Percentiles rank a stretch among this genome's conserved stretches.
Evolutionary conservation across 2,113 vertebrate genomes (phyloP).

Genomic region (Cololabis saira): DNA sequence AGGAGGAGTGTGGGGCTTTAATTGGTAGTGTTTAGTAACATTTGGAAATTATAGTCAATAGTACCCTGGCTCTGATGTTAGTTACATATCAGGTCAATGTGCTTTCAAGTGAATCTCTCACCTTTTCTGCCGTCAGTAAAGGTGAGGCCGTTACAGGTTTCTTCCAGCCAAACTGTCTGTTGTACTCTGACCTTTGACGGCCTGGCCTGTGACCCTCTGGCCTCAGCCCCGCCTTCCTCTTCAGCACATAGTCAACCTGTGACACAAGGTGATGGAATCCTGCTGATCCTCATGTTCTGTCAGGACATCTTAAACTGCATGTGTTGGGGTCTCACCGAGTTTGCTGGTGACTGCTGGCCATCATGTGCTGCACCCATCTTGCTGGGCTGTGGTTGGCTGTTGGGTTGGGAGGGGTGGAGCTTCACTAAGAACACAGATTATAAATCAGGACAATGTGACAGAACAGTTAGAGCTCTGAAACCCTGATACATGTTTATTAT

Average conservation of each 20-base stretch:
- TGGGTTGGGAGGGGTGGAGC: constrained; percentile 13
- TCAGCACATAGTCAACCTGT: constrained; percentile 26
- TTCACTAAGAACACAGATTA: constrained; percentile 35
- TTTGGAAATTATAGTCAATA: too few species aligned
- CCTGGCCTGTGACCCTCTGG: constrained; percentile 26
- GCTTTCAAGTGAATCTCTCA: constrained; percentile 1
- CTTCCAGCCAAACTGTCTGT: constrained; percentile 55
- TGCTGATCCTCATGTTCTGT: background rate
- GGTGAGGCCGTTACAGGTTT: constrained; percentile 44
- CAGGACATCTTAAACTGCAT: too few species aligned
- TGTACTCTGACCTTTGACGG: constrained; percentile 53
- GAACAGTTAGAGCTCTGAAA: background rate
- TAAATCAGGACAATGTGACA: background rate
- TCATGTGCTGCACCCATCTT: constrained; percentile 3
- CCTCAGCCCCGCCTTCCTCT: constrained; percentile 35
- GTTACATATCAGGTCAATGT: too few species aligned
- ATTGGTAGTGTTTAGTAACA: too few species aligned
- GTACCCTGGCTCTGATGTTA: too few species aligned
- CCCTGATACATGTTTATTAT: background rate
- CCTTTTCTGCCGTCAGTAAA: constrained; percentile 60
- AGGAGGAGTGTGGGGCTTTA: too few species aligned
- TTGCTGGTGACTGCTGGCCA: constrained; percentile 1
- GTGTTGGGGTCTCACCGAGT: constrained; percentile 26
- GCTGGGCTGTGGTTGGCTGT: constrained; percentile 43
- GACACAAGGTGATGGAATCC: background rate